Evolutionary conservation across 1,140 invertebrate species (phyloP).

Genomic region (Drosophila lacteicornis): DNA sequence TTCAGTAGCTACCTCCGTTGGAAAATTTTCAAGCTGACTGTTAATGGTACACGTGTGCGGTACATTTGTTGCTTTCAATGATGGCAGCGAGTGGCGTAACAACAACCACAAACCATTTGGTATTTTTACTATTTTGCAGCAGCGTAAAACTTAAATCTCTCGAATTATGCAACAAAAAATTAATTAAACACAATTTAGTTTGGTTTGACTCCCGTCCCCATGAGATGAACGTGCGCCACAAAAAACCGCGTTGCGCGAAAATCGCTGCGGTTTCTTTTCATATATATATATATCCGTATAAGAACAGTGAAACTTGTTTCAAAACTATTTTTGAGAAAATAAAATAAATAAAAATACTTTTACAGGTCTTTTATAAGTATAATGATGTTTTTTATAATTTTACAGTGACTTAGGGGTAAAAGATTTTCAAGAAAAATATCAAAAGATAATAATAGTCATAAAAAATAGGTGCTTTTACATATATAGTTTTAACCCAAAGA

Average conservation of each 20-base stretch:
- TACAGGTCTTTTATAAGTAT: too few species aligned
- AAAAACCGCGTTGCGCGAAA: slow-evolving; percentile 75
- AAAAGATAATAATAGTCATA: too few species aligned
- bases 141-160: slow-evolving; percentile 60
- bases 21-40: slow-evolving; percentile 1
- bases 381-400: too few species aligned
- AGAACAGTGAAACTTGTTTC: neutral
- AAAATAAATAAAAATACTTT: too few species aligned
- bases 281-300: slow-evolving; percentile 27
- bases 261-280: slow-evolving; percentile 64
- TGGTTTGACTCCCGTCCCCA: slow-evolving; percentile 29
- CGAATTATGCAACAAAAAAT: slow-evolving; percentile 82
- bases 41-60: slow-evolving; percentile 56
- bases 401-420: too few species aligned
- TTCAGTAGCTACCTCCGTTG: neutral
- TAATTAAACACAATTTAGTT: slow-evolving; percentile 81
- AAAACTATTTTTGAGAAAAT: too few species aligned
- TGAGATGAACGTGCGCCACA: slow-evolving; percentile 39
- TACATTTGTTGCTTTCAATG: slow-evolving; percentile 29
- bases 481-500: too few species aligned
- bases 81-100: slow-evolving; percentile 15
- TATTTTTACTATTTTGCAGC: slow-evolving; percentile 53
- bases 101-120: slow-evolving; percentile 50
- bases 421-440: too few species aligned
- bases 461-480: too few species aligned